Conservation (phyloP, 1,140 invertebrate species). For the Triops longicaudatus region DNA sequence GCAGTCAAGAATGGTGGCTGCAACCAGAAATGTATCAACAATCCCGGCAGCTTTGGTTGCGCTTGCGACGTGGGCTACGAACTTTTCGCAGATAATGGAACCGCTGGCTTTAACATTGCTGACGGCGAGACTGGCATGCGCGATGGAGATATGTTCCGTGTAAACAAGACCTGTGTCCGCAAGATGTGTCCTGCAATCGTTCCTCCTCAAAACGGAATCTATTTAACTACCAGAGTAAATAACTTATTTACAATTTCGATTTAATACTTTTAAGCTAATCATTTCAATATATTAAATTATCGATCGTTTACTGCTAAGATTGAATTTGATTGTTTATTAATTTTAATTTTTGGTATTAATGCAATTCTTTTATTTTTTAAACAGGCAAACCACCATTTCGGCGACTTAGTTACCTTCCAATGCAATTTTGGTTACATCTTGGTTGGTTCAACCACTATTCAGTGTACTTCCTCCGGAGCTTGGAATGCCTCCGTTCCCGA, state of each 20-base stretch:
- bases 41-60: constrained; percentile 75
- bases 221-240: constrained; percentile 64
- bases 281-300: too few species aligned
- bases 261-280: background rate
- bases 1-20: constrained; percentile 80
- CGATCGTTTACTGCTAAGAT: too few species aligned
- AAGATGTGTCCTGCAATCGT: constrained; percentile 73
- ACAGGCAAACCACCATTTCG: constrained; percentile 67
- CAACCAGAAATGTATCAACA: constrained; percentile 86
- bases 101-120: constrained; percentile 76
- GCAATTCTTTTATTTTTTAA: constrained; percentile 34
- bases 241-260: constrained; percentile 5
- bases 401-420: constrained; percentile 81
- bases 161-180: constrained; percentile 91
- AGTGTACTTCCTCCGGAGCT: constrained; percentile 78
- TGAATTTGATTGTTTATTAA: background rate
- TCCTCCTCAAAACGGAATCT: constrained; percentile 79
- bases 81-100: constrained; percentile 80
- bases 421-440: constrained; percentile 93
- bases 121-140: constrained; percentile 71
- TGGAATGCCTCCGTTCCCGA: constrained; percentile 91
- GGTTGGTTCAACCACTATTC: constrained; percentile 67
- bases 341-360: background rate
- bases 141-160: constrained; percentile 78
- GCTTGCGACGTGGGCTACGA: constrained; percentile 87